Evolutionary conservation across 2,797 vertebrate genomes (phyloP).

Genomic region (Pantherophis vulpinus): DNA sequence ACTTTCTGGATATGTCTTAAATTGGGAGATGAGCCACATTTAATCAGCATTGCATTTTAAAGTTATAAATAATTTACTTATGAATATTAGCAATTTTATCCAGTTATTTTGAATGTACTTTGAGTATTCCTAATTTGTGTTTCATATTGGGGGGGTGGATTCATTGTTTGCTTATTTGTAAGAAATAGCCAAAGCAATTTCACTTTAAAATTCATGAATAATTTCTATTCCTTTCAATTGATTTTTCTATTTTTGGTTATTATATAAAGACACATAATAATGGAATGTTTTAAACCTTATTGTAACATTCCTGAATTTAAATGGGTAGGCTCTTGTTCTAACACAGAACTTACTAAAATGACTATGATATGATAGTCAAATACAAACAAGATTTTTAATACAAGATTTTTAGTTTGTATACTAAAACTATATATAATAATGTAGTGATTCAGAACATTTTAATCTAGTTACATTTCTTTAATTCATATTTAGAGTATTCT

Average conservation of each 20-base stretch:
- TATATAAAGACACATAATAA: neutral
- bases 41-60: neutral
- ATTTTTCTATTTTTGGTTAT: conserved; percentile 4
- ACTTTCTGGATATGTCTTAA: neutral
- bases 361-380: neutral
- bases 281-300: neutral
- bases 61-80: neutral
- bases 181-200: neutral
- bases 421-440: neutral
- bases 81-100: neutral
- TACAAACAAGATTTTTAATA: neutral
- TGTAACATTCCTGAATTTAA: neutral
- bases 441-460: neutral
- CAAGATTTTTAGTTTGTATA: neutral
- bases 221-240: neutral
- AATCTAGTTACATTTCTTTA: neutral
- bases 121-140: neutral
- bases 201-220: neutral
- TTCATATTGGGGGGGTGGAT: neutral
- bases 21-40: neutral
- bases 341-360: neutral
- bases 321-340: neutral
- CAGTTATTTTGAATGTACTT: neutral
- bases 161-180: neutral
- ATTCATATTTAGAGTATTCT: neutral